These are phyloP conservation scores for Syngnathoides biaculeatus DNA, from an alignment of 2,113 vertebrate genomes.

Conservation along the genomic window DNA sequence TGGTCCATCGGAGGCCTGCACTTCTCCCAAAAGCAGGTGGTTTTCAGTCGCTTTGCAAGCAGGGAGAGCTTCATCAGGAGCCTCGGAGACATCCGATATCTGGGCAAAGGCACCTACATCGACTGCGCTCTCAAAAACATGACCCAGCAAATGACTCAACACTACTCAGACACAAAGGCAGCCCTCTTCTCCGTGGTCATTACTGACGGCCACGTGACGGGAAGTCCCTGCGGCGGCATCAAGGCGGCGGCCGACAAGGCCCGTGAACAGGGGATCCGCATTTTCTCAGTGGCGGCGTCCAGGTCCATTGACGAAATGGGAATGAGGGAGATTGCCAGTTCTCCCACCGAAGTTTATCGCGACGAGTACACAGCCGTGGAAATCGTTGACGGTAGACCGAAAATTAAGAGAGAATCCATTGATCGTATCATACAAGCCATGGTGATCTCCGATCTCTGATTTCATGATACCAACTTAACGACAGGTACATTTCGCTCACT, in stretches of 20 bases:
- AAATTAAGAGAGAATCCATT: conserved; percentile 66
- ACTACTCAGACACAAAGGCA: background rate
- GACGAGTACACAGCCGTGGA: conserved; percentile 77
- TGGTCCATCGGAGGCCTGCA: conserved; percentile 92
- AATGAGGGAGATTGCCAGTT: conserved; percentile 83
- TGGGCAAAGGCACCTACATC: conserved; percentile 88
- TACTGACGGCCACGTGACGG: conserved; percentile 91
- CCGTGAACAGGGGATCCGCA: conserved; percentile 77
- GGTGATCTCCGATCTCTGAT: conserved; percentile 68
- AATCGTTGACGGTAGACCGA: conserved; percentile 44
- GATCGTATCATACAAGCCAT: conserved; percentile 87
- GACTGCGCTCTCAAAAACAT: conserved; percentile 88
- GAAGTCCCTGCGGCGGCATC: conserved; percentile 83
- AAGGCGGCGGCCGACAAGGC: conserved; percentile 84
- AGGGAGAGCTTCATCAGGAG: conserved; percentile 71
- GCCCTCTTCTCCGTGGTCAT: conserved; percentile 82
- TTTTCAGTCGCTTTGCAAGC: conserved; percentile 76
- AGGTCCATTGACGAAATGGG: conserved; percentile 77
- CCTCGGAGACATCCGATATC: conserved; percentile 72
- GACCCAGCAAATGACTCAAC: conserved; percentile 69
- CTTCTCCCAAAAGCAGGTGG: conserved; percentile 81
- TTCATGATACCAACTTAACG: too few relatives aligned
- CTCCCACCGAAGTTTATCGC: conserved; percentile 80
- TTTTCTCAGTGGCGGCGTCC: conserved; percentile 84
- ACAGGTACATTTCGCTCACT: conserved; percentile 9